Conservation (phyloP, 2,888 invertebrate genomes). For the Orthosia incerta region DNA sequence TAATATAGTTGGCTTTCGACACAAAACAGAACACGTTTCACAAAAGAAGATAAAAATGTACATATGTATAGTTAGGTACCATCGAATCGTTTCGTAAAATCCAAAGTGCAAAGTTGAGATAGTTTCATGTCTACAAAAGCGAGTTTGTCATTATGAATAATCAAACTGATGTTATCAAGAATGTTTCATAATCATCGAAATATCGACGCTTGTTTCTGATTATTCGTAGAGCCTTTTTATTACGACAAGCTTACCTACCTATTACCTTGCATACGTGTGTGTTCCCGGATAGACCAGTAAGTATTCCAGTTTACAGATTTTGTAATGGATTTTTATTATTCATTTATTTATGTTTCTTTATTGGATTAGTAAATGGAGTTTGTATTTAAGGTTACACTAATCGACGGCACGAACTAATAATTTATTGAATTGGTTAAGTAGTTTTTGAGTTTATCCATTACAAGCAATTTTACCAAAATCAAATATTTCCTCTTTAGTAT, state of each 20-base stretch:
- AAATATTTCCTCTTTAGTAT: too few relatives aligned
- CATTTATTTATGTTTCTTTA: too few relatives aligned
- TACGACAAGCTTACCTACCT: neutral
- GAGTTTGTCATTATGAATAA: slow-evolving; percentile 47
- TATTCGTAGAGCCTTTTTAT: neutral
- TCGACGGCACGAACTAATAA: too few relatives aligned
- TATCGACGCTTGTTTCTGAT: neutral
- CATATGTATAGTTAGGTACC: neutral
- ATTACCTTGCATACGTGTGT: too few relatives aligned
- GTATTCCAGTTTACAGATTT: too few relatives aligned
- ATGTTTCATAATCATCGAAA: slow-evolving; percentile 34
- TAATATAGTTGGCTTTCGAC: slow-evolving; percentile 9
- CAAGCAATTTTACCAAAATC: too few relatives aligned
- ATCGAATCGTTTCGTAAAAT: slow-evolving; percentile 39
- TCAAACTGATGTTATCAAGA: slow-evolving; percentile 27
- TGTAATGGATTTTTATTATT: too few relatives aligned
- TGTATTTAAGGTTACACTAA: too few relatives aligned
- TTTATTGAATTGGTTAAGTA: too few relatives aligned
- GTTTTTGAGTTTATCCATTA: too few relatives aligned
- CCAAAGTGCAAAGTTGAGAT: slow-evolving; percentile 55
- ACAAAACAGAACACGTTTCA: slow-evolving; percentile 18
- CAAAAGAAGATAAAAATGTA: slow-evolving; percentile 30
- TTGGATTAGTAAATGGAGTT: too few relatives aligned
- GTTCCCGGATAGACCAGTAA: too few relatives aligned
- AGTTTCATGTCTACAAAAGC: slow-evolving; percentile 29